phyloP scores from a whole-genome alignment of 2,113 vertebrate genomes.

The Ciconia boyciana region DNA sequence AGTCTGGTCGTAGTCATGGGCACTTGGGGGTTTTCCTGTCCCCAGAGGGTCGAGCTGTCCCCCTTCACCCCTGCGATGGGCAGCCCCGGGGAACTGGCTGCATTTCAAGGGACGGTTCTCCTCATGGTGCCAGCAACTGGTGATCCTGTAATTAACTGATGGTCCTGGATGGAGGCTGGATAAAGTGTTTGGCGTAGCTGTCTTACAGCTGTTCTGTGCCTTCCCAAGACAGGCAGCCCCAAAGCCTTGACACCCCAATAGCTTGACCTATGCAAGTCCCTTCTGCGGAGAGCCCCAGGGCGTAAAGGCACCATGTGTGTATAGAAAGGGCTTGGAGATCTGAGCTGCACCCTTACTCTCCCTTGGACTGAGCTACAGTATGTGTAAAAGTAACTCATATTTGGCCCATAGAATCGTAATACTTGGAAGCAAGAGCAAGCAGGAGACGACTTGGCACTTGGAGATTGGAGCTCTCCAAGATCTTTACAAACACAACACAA shows the following conservation, averaged over 20 bases:
- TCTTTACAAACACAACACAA: not conserved
- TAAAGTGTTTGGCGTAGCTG: not conserved
- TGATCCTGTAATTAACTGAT: not conserved
- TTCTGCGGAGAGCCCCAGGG: not conserved
- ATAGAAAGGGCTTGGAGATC: not conserved
- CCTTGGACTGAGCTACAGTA: not conserved
- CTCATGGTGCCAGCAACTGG: not conserved
- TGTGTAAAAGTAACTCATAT: not conserved
- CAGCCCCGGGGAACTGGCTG: not conserved
- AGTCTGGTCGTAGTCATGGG: not conserved
- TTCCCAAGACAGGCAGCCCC: not conserved
- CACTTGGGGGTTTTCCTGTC: not conserved
- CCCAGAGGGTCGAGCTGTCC: rapidly evolving
- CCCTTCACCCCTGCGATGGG: not conserved
- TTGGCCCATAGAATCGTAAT: not conserved
- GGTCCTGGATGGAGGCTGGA: not conserved
- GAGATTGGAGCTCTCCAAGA: not conserved
- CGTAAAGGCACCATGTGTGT: not conserved
- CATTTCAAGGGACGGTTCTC: not conserved
- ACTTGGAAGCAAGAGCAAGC: not conserved
- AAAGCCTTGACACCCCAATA: not conserved
- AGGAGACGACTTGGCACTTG: not conserved
- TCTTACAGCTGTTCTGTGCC: not conserved
- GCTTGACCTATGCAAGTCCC: not conserved
- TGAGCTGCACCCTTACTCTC: not conserved